Evolutionary conservation across 2,113 vertebrate genomes (phyloP), one percentile per base, ranked within the genome.

Genomic region (Danionella cerebrum): DNA sequence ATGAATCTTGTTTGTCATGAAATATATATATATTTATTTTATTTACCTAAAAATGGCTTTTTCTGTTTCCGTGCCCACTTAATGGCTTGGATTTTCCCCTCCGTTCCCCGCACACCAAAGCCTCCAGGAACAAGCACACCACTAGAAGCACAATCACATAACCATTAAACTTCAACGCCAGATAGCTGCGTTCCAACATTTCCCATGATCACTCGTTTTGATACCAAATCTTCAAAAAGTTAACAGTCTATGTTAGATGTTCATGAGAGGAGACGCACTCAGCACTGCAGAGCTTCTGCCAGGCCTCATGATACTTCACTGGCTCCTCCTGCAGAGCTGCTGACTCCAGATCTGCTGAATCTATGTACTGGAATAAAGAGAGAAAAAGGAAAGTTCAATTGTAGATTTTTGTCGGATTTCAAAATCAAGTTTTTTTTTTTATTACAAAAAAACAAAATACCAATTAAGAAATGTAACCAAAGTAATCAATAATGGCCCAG

Each of bases 1-100:
- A n/a, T n/a, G n/a, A n/a, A n/a, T n/a, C n/a, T n/a, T n/a, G n/a
- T n/a, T n/a, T n/a, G n/a, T n/a, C n/a, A n/a, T n/a, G n/a, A n/a
- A n/a, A n/a, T n/a, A n/a, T n/a, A n/a, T n/a, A n/a, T n/a, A n/a
- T n/a, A n/a, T n/a, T n/a, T n/a, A n/a, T n/a, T n/a, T n/a, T n/a
- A n/a, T n/a, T n/a, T 86, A 97, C 95, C 95, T 80, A 98, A 78
- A 67, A 95, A 96, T 6, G 95, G 95, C 53, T 93, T 98, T 66
- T 90, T 97, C 87, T 96, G 93, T 72, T 91, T 95, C 29, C 95
- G 89, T 51, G 95, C 95, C 95, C 95, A 98, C 76, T 84, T 86
- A 76, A 98, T 97, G 14, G 95, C 95, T 18, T 93, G 92, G 72
- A 98, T 93, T 86, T 98, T 98, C 54, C 95, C 95, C 82, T 97